Evolutionary conservation across 2,113 vertebrate genomes (phyloP), one percentile per base, ranked within the genome.

Genomic region (Brachypteracias leptosomus): DNA sequence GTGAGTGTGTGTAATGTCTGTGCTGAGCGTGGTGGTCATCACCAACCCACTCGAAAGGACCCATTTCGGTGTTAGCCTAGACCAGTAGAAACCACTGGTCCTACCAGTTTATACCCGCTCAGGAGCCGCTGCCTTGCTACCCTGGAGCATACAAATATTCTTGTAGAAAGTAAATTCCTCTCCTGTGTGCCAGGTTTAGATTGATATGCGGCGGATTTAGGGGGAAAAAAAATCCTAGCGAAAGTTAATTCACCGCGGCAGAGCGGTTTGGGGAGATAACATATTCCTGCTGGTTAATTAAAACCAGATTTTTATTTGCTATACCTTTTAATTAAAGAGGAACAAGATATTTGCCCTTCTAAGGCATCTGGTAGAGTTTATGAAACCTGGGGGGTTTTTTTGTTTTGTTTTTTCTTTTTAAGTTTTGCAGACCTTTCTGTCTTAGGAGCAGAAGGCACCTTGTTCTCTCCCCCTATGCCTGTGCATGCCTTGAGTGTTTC

Each of bases 311-410:
- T 96, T 96, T 91, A 91, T 96, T 96, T 90, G 68, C 78, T 84
- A 16, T 83, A 97, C 94, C 89, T 96, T 95, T 85, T 97, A 95
- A 96, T 96, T 97, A 82, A 91, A 95, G 90, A 96, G 90, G 76
- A 94, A 96, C 81, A 70, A 93, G 77, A 89, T 70, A 87, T 94
- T 88, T 94, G 86, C 73, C 76, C 47, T 94, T 93, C 44, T 93
- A 62, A 79, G 90, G 89, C 83, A 95, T 95, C 89, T 86, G 90
- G 58, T 92, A 89, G 92, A 95, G 92, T 92, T 96, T 93, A 86
- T 86, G 52, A 86, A 95, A 94, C 52, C 62, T 67, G 31, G 29
- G 42, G 24, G 16, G 2, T 9, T 35, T 70, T 81, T 47, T 24
- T 61, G 58, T 33, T 93, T 84, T 82, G 25, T 20, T 81, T 57